Evolutionary conservation across 2,888 invertebrate species (phyloP), one percentile per base, ranked within the genome.

Genomic region (Callimorpha dominula): DNA sequence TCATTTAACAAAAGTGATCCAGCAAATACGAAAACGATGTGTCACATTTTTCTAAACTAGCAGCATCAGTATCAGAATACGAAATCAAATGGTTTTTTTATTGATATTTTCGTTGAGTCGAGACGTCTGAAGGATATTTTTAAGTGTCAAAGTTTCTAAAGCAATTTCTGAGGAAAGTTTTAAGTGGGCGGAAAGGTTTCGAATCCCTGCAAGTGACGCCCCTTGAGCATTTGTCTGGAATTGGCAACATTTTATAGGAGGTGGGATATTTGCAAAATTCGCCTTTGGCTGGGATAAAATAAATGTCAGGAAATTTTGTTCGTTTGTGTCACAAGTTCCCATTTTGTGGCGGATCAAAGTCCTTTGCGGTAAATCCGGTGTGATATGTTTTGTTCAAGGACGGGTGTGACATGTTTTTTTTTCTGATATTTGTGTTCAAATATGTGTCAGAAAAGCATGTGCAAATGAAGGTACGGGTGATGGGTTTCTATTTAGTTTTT

Each of bases 111-210:
- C 75, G 46, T 68, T 74, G 77, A 74, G 68, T 68, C 72, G 66
- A 75, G 71, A 77, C 54, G 65, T 70, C 70, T 80, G 67, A 74
- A 74, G 74, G 76, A 77, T 78, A 82, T 80, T 84, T 67, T 80
- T 72, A 78, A 82, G 82, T 80, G 78, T 79, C 81, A 72, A 79
- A 83, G 81, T 82, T 83, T 75, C 75, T 71, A 69, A 80, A 82
- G 81, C 74, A 79, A 83, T 83, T 79, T 84, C 78, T 71, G 70
- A 65, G 64, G 46, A 82, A 83, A 83, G 75, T 82, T 83, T 82
- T 84, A 79, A 83, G 79, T 82, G 85, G 77, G 69, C 74, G 76
- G 75, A 78, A 82, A 82, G 80, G 77, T 77, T 78, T 78, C 43
- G 64, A 72, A 78, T 72, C 68, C 74, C 72, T 84, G 76, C 78